Evolutionary conservation across 2,888 invertebrate species (phyloP).

Genomic region (Xanthorhoe designata): DNA sequence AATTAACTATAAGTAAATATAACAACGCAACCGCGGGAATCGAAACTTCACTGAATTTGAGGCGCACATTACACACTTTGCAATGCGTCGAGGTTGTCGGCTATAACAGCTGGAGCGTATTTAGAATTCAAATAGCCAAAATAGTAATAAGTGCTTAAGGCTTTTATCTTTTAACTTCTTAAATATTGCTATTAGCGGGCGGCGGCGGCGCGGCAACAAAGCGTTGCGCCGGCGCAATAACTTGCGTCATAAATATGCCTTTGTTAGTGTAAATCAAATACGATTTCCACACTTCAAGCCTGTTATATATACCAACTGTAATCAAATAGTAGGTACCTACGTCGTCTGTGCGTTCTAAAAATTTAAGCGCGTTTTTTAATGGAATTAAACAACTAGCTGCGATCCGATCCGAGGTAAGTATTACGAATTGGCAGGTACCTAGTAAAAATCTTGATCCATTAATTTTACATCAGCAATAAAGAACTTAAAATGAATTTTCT

Average conservation of each 20-base stretch:
- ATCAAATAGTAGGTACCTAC: not conserved
- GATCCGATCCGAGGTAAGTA: too few species aligned
- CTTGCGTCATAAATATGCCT: slow-evolving; percentile 70
- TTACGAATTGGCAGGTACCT: too few species aligned
- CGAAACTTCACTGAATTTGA: not conserved
- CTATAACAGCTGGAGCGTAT: not conserved
- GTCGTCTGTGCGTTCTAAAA: not conserved
- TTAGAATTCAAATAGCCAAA: not conserved
- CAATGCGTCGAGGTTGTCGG: not conserved
- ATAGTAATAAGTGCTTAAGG: not conserved
- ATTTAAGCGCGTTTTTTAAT: too few species aligned
- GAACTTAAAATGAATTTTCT: too few species aligned
- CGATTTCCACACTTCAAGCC: slow-evolving; percentile 70
- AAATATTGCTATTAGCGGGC: slow-evolving; percentile 73
- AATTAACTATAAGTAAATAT: not conserved
- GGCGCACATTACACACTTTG: not conserved
- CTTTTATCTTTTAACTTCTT: slow-evolving; percentile 41
- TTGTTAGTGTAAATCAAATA: slow-evolving; percentile 78
- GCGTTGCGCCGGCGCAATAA: slow-evolving; percentile 64
- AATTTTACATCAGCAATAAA: too few species aligned
- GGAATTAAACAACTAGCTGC: too few species aligned
- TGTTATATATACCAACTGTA: slow-evolving; percentile 62
- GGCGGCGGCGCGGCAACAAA: slow-evolving; percentile 56
- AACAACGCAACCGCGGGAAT: too few species aligned
- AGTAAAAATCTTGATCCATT: too few species aligned